These are phyloP conservation scores for Xanthia togata DNA, from an alignment of 2,888 invertebrate species.

Conservation along the genomic window DNA sequence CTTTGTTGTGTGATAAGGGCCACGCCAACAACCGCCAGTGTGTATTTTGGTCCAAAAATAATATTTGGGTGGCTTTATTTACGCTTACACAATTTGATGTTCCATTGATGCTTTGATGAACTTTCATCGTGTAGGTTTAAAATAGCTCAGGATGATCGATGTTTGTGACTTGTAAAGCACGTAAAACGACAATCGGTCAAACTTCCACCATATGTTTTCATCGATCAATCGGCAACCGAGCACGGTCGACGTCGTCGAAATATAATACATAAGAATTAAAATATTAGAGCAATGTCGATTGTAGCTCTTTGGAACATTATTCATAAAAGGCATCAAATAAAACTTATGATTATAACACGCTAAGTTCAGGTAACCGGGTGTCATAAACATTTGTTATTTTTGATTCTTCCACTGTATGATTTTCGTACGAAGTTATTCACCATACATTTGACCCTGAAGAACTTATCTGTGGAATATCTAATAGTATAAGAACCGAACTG, in stretches of 20 bases:
- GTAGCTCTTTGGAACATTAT: background rate
- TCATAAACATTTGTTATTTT: conserved; percentile 13
- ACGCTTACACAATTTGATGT: background rate
- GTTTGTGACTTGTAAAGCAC: conserved; percentile 2
- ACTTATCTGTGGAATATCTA: conserved; percentile 15
- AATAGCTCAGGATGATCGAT: conserved; percentile 25
- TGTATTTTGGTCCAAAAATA: conserved; percentile 15
- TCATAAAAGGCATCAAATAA: background rate
- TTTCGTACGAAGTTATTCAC: conserved; percentile 6
- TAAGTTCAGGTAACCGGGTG: background rate
- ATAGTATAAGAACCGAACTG: conserved; percentile 36
- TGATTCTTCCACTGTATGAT: background rate
- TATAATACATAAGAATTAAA: background rate
- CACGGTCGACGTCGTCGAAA: too few species aligned
- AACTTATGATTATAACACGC: background rate
- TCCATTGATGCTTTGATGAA: conserved; percentile 10
- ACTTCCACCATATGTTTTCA: conserved; percentile 9
- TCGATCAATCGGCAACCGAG: conserved; percentile 14
- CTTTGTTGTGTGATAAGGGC: background rate
- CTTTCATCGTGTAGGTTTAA: conserved; percentile 13
- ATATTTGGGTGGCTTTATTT: background rate
- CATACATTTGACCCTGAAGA: background rate
- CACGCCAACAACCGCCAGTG: background rate
- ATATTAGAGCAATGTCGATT: background rate
- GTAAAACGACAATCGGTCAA: conserved; percentile 9